Evolutionary conservation across 2,797 vertebrate genomes (phyloP).

Genomic region (Aulostomus chinensis): DNA sequence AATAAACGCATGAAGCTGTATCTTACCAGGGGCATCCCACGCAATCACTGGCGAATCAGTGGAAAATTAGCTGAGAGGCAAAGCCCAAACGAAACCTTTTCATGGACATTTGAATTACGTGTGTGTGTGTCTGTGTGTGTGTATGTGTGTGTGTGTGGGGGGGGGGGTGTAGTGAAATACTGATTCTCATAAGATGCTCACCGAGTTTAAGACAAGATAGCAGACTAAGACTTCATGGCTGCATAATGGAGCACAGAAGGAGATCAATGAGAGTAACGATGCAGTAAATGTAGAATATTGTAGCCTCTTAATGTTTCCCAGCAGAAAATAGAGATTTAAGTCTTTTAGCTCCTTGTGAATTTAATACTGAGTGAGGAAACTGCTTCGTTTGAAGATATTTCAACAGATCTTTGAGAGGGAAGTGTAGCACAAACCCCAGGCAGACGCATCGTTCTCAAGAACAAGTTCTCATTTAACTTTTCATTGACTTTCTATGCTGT

Average conservation of each 20-base stretch:
- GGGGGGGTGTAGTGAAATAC: no score
- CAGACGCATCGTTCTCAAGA: no score
- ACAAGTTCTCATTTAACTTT: no score
- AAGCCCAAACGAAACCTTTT: no score
- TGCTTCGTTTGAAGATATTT: slow-evolving; percentile 5
- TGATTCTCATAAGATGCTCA: not conserved
- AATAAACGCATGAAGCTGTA: slow-evolving; percentile 5
- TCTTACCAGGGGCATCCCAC: not conserved
- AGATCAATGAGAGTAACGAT: slow-evolving; percentile 40
- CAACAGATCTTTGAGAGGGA: not conserved
- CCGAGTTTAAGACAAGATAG: not conserved
- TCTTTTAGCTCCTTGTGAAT: slow-evolving; percentile 12
- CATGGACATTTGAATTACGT: no score
- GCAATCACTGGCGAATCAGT: no score
- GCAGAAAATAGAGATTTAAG: slow-evolving; percentile 14
- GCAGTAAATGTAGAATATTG: slow-evolving; percentile 13
- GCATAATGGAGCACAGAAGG: slow-evolving; percentile 23
- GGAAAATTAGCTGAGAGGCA: not conserved
- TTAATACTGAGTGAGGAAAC: slow-evolving; percentile 15
- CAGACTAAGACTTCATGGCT: slow-evolving; percentile 19
- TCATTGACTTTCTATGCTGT: no score
- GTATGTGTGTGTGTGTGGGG: no score
- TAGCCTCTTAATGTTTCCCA: slow-evolving; percentile 29
- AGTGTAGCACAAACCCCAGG: no score
- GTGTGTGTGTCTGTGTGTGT: no score